Base-by-base conservation (phyloP, 2,113 vertebrate genomes). In the Cavia porcellus region DNA sequence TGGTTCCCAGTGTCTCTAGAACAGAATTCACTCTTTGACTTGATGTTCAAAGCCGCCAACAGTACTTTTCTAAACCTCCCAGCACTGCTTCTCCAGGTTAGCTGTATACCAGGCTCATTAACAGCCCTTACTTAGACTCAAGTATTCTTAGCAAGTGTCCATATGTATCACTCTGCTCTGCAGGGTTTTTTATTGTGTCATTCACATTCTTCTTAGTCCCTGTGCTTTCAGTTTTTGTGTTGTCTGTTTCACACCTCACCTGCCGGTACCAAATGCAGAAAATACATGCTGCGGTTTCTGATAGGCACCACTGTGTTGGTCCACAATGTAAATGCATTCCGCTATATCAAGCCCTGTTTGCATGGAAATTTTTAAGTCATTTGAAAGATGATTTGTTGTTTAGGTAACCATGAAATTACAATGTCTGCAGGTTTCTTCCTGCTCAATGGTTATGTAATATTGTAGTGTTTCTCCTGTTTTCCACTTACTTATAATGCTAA, bases 1-100 rank as follows among this genome's bases (percentile, higher is more conserved):
- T 84, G 82, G 57, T 92, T 94, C 88, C 86, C 81, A 68, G 62
- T 68, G 47, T 92, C 87, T 89, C 52, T 61, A 96, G 90, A 97
- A 88, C 57, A 95, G 86, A 94, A 84, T 82, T 50, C 52, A 74
- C 50, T 88, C 81, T 55, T 75, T 62, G 59, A 7, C 61, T 94
- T 88, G 47, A 64, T 94, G 55, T 79, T 90, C 59, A 91, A 94
- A 97, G 64, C 52, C 47, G 20, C 79, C 66, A 19, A 57, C 52
- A 47, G 24, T 92, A n/a, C 70, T 88, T 82, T 61, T 62, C 79
- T 75, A 91, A 93, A 66, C 38, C 11, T 61, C 93, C 52, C 64
- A 62, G 55, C 85, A n/a, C 10, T 45, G 66, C 14, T 66, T 82
- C 93, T 82, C 64, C 28, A 62, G 93, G 42, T 85, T 88, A 93